These are phyloP conservation scores for Spondyliosoma cantharus DNA, from an alignment of 2,797 vertebrate species.

Conservation along the genomic window DNA sequence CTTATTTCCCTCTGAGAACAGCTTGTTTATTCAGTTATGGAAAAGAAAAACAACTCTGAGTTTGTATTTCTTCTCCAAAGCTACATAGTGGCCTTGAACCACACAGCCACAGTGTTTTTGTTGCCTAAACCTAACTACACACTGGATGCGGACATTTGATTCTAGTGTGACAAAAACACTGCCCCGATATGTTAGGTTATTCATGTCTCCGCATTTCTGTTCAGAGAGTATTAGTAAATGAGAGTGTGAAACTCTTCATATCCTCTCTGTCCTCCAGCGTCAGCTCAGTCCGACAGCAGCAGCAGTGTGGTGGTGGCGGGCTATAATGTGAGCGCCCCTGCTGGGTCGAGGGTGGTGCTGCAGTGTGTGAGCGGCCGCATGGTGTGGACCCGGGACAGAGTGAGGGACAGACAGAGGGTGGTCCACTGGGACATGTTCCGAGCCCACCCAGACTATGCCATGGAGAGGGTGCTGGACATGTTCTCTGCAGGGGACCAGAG, in stretches of 20 bases:
- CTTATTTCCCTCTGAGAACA: too few species aligned
- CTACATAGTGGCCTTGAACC: too few species aligned
- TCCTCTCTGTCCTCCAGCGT: constrained; percentile 58
- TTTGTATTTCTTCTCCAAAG: too few species aligned
- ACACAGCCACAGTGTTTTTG: too few species aligned
- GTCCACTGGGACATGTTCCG: constrained; percentile 93
- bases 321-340: constrained; percentile 84
- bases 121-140: too few species aligned
- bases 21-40: too few species aligned
- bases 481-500: constrained; percentile 92
- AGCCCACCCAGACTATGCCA: constrained; percentile 73
- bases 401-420: constrained; percentile 92
- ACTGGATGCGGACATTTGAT: too few species aligned
- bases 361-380: constrained; percentile 93
- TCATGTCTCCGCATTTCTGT: neutral
- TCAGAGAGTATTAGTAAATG: neutral
- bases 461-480: constrained; percentile 92
- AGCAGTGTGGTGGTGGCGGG: constrained; percentile 88
- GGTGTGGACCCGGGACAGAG: constrained; percentile 92
- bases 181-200: neutral
- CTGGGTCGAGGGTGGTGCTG: constrained; percentile 85
- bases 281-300: constrained; percentile 79
- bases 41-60: too few species aligned
- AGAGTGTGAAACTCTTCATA: neutral
- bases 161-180: too few species aligned